A percentile compares a stretch with the other conserved stretches of the same genome.
phyloP scores from a whole-genome alignment of 2,797 vertebrate genomes.

The Liasis olivaceus region DNA sequence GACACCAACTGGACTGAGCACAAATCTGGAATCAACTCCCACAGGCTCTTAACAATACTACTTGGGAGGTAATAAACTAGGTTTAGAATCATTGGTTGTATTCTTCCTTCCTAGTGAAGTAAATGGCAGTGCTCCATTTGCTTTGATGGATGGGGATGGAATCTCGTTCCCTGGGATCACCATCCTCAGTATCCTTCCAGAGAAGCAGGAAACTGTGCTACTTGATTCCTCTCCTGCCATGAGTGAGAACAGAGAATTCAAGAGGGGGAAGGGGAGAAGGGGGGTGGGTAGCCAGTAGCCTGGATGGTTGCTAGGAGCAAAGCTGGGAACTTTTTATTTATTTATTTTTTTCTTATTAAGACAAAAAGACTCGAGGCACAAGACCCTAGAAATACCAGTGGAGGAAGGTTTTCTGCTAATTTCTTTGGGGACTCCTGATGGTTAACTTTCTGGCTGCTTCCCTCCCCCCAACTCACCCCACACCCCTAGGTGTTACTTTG shows the following conservation, averaged over 20 bases:
- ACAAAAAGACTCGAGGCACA: neutral
- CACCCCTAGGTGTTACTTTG: neutral
- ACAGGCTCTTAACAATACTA: neutral
- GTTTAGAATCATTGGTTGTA: neutral
- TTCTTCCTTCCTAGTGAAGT: neutral
- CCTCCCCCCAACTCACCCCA: neutral
- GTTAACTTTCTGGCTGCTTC: neutral
- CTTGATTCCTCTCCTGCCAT: neutral
- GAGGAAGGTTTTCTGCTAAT: neutral
- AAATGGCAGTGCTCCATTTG: neutral
- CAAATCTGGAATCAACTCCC: neutral
- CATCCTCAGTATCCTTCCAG: neutral
- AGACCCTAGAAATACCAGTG: neutral
- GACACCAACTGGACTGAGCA: neutral
- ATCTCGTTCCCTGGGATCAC: neutral
- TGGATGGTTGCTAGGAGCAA: conserved; percentile 33
- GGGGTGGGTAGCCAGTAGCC: neutral
- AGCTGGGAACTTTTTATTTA: conserved; percentile 4
- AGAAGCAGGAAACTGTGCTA: conserved; percentile 4
- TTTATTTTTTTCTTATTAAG: neutral
- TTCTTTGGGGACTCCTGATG: conserved; percentile 9
- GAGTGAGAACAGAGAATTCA: conserved; percentile 11
- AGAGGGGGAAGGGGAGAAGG: neutral
- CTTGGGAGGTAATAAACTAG: neutral
- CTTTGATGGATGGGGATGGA: neutral